Conservation (phyloP, 2,113 vertebrate genomes). For the Elaphurus davidianus region DNA sequence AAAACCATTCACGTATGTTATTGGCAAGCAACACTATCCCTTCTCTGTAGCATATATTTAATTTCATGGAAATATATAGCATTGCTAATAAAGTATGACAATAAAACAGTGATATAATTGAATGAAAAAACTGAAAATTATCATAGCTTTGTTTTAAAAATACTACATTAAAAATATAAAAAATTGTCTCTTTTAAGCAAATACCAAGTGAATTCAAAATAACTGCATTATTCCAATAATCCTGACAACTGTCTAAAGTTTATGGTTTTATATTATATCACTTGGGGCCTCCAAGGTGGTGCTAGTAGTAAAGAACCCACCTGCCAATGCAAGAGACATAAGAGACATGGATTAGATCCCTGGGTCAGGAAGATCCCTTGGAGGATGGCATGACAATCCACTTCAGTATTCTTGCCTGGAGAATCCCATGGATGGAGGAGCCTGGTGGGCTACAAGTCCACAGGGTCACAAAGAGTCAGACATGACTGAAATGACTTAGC, state of each 20-base stretch:
- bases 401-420: too few species aligned
- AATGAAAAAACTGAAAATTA: not conserved
- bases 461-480: too few species aligned
- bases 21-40: not conserved
- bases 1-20: conserved; percentile 23
- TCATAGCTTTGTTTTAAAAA: not conserved
- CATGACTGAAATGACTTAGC: too few species aligned
- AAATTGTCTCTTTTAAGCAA: not conserved
- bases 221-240: not conserved
- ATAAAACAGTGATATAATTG: not conserved
- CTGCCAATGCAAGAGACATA: not conserved
- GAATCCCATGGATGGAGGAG: too few species aligned
- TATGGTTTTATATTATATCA: not conserved
- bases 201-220: not conserved
- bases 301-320: not conserved
- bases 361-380: too few species aligned
- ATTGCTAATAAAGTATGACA: not conserved
- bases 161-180: not conserved
- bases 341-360: too few species aligned
- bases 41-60: not conserved
- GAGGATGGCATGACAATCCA: too few species aligned
- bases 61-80: not conserved
- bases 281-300: not conserved
- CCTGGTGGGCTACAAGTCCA: too few species aligned
- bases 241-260: not conserved